Evolutionary conservation across 2,797 vertebrate genomes (phyloP), one percentile per base, ranked within the genome.

Genomic region (Psittacula derbiana): DNA sequence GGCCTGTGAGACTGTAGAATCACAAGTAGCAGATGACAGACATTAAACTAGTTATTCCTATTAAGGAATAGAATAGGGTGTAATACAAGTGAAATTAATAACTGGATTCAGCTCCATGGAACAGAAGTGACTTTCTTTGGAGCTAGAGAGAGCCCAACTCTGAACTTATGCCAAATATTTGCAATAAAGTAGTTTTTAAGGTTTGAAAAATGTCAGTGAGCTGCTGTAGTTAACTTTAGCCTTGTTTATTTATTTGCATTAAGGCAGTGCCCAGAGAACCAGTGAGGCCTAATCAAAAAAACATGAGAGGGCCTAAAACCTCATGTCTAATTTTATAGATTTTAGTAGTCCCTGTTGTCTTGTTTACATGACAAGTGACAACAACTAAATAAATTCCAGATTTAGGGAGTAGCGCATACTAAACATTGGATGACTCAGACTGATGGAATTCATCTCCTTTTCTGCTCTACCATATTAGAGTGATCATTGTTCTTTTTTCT

Each of bases 281-380:
- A 79, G 27, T 36, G 80, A 93, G 65, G 40, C 58, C 52, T 93
- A 92, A 88, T 92, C 1, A 87, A 44, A 91, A 91, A 78, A 87
- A 2, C 57, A 78, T 81, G 44, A 64, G 86, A 92, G n/a, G 21
- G 14, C 46, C 71, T 92, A 76, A 82, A 96, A 60, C 15, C 72
- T 58, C 53, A 83, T 81, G 82, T 65, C 82, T 92, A 83, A 80
- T 95, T 95, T 91, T 90, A 92, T 91, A 85, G 69, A 88, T 88
- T 91, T 96, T 86, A 96, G 80, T 93, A 90, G 90, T 90, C 90
- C 80, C 88, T 40, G 21, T 62, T 93, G 87, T 43, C 65, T 95
- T 95, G 80, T 95, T 95, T 95, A 91, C 76, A 88, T 95, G 88
- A 86, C 72, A 93, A 96, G 90, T 94, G 95, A 93, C 94, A 95